A percentile compares a stretch with the other conserved stretches of the same genome.
Evolutionary conservation across 2,888 invertebrate genomes (phyloP).

Genomic region (Blomia tropicalis): DNA sequence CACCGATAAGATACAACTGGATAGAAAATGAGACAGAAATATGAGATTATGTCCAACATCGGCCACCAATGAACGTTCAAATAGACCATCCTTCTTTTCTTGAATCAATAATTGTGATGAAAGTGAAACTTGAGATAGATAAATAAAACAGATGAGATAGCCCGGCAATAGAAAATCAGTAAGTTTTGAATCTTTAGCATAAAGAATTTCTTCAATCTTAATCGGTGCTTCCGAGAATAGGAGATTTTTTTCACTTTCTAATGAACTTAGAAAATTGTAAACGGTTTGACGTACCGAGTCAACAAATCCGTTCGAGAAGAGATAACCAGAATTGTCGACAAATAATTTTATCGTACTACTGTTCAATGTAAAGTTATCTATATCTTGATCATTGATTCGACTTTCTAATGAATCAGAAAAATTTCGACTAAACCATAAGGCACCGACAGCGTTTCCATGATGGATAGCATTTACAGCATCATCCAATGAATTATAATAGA

Average conservation of each 20-base stretch:
- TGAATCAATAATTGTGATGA: conserved; percentile 21
- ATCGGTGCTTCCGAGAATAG: conserved; percentile 10
- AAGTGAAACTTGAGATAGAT: conserved; percentile 18
- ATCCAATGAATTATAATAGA: conserved; percentile 9
- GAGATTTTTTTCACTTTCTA: conserved; percentile 7
- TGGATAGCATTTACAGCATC: conserved; percentile 13
- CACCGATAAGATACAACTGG: conserved; percentile 14
- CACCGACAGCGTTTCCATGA: background rate
- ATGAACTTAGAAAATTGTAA: background rate
- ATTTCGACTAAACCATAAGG: conserved; percentile 6
- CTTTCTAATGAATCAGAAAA: conserved; percentile 4
- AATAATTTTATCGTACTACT: background rate
- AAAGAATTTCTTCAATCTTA: conserved; percentile 2
- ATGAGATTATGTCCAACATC: conserved; percentile 21
- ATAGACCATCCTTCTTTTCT: conserved; percentile 21
- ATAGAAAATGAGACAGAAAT: conserved; percentile 22
- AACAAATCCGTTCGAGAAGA: conserved; percentile 18
- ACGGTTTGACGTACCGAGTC: conserved; percentile 17
- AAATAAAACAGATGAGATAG: conserved; percentile 19
- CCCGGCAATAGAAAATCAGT: conserved; percentile 16
- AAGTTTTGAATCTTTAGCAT: conserved; percentile 15
- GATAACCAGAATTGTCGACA: conserved; percentile 14
- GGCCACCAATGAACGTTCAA: conserved; percentile 22
- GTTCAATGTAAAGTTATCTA: conserved; percentile 9
- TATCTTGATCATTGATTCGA: background rate